Base-by-base conservation (phyloP, 2,888 invertebrate genomes). In the Macroteleia sp. region DNA sequence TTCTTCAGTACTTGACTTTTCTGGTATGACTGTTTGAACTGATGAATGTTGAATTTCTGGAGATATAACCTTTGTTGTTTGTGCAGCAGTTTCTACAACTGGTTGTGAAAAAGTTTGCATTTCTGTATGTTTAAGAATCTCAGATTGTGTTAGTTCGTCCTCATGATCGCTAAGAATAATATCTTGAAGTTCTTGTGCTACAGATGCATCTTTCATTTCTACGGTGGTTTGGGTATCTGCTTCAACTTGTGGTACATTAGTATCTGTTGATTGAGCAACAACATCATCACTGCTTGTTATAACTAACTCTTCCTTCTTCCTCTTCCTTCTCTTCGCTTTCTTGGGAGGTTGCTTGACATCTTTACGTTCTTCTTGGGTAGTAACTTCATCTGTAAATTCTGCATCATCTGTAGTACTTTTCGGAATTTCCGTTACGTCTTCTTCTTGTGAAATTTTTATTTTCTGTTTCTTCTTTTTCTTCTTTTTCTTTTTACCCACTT, bases 41-140 rank as follows among this genome's bases (percentile, higher is more conserved):
- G 92, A 92, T 16, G 88, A 91, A 8, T 92, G 85, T 34, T 93
- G 93, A 79, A 92, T 92, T 25, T 92, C 92, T 57, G 92, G 89
- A 61, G 70, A 42, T 22, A 81, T 62, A 2, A 79, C n/a, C n/a
- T n/a, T n/a, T n/a, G n/a, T 36, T 0, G 88, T 90, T 71, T 90
- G 90, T 3, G 80, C 70, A 20, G 80, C 84, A 48, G 92, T 93
- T 54, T 94, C 93, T 30, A 92, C 91, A 8, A 92, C 91, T 12
- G 92, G 89, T 78, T 94, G 93, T 1, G 95, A 94, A 20, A 94
- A 93, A 10, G 95, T 95, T 90, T 95, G 92, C 57, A 93, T 92
- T 34, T 93, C 91, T 19, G 85, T 86, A 64, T 92, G 89, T 2
- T 84, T 80, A 1, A 88, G 91, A 85, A 94, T 94, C 59, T 89